Conservation (phyloP, 2,888 invertebrate genomes). For the Eupithecia abbreviata region DNA sequence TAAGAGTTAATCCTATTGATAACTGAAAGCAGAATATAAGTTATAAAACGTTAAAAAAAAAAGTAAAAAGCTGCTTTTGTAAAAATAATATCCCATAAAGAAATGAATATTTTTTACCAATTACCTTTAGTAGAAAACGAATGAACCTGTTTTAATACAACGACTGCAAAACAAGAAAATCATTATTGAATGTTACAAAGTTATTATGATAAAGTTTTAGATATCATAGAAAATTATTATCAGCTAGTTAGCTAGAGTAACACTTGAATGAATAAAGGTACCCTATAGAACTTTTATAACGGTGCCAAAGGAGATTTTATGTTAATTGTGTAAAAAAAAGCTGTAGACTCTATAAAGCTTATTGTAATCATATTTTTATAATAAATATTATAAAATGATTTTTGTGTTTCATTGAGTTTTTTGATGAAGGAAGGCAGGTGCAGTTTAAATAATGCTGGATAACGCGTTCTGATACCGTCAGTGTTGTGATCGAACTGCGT, state of each 20-base stretch:
- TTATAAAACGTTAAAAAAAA: background rate
- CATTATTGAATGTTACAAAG: background rate
- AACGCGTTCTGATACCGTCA: too few relatives aligned
- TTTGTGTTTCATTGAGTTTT: background rate
- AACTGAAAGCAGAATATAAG: background rate
- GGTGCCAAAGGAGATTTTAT: conserved; percentile 13
- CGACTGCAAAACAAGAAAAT: background rate
- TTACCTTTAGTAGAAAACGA: background rate
- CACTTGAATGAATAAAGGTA: conserved; percentile 1
- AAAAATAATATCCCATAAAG: background rate
- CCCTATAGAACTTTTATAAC: background rate
- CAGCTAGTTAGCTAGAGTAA: conserved; percentile 1
- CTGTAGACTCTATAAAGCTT: conserved; percentile 41
- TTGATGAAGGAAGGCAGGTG: background rate
- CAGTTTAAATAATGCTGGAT: too few relatives aligned
- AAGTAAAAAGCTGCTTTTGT: background rate
- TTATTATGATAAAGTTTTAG: background rate
- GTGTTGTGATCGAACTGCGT: too few relatives aligned
- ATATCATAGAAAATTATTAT: background rate
- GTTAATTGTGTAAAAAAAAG: conserved; percentile 23
- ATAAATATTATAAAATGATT: conserved; percentile 47
- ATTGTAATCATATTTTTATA: conserved; percentile 67
- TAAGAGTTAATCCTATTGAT: background rate
- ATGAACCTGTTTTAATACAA: background rate
- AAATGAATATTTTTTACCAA: background rate